Conservation (phyloP, 2,113 vertebrate genomes). For the Nettapus auritus region DNA sequence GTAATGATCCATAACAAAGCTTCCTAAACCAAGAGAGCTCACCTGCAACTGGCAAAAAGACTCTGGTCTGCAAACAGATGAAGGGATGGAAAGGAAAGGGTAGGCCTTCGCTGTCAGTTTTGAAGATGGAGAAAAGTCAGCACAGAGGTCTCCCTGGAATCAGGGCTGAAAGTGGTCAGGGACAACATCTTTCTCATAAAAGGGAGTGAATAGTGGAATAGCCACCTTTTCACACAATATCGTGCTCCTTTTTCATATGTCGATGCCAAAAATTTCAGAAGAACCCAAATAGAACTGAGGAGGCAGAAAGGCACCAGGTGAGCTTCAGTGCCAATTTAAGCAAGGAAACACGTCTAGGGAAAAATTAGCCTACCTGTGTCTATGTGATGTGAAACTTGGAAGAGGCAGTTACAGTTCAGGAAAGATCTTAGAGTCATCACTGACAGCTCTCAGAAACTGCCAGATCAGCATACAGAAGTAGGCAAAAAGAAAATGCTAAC, state of each 20-base stretch:
- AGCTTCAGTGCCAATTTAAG: neutral
- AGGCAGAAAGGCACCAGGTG: neutral
- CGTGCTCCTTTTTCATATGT: neutral
- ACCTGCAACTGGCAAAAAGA: neutral
- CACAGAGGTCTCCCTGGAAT: neutral
- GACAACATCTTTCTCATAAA: neutral
- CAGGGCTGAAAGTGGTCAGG: neutral
- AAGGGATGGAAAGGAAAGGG: neutral
- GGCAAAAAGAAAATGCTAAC: neutral
- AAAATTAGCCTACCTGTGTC: neutral
- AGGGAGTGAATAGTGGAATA: neutral
- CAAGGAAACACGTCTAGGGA: neutral
- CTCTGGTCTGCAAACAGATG: neutral
- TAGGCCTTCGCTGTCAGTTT: neutral
- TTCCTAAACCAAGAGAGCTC: neutral
- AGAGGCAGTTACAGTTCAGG: neutral
- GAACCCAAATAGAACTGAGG: neutral
- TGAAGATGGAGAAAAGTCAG: neutral
- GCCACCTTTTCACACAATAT: neutral
- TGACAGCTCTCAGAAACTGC: neutral
- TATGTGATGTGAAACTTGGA: fast-evolving
- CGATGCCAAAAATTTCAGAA: neutral
- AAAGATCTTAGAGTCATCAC: neutral
- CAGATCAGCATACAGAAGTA: neutral
- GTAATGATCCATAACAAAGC: neutral